Base-by-base conservation (phyloP, 2,888 invertebrate species). In the Marronus borbonicus region DNA sequence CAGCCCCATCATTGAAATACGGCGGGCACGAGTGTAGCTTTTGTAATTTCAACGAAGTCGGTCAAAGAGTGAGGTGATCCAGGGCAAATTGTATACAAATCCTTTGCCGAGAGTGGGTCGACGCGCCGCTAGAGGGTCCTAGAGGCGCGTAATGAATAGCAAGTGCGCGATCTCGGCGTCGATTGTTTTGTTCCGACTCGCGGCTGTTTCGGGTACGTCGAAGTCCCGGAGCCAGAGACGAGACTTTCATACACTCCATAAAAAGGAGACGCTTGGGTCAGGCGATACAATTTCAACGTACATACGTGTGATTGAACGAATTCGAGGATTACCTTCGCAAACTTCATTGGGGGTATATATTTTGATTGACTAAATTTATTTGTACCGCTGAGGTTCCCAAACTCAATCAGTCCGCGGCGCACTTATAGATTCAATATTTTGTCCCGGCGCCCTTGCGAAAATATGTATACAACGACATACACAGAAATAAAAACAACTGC, bases 121-220 rank as follows among this genome's bases (percentile, higher is more conserved):
- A 80, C 81, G 80, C 81, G 83, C 83, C 83, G 83, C 83, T 83
- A 84, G 84, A 83, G 84, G 81, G 77, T 85, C 83, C 85, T 85
- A 79, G 84, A 84, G 84, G 82, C 84, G 82, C 81, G 84, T 84
- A 85, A 85, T 84, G 85, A 85, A 83, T 84, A 82, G 82, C 81
- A 82, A 83, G 84, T 83, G 82, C 80, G 81, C 79, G 81, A 81
- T 80, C 80, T 79, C 80, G 78, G 76, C 82, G 81, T 80, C 83
- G 83, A 84, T 84, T 84, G 83, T 84, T 84, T 84, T 82, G 81
- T 83, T 83, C 82, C 80, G 83, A 81, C 81, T 82, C 83, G 82
- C 76, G 66, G 65, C 76, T 65, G 55, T 66, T 76, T 65, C 55
- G 55, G 65, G 52, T 65, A 52, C 65, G 52, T 20, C 36, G 76